Base-by-base conservation (phyloP, 2,113 vertebrate species). In the Phocoena sinus region DNA sequence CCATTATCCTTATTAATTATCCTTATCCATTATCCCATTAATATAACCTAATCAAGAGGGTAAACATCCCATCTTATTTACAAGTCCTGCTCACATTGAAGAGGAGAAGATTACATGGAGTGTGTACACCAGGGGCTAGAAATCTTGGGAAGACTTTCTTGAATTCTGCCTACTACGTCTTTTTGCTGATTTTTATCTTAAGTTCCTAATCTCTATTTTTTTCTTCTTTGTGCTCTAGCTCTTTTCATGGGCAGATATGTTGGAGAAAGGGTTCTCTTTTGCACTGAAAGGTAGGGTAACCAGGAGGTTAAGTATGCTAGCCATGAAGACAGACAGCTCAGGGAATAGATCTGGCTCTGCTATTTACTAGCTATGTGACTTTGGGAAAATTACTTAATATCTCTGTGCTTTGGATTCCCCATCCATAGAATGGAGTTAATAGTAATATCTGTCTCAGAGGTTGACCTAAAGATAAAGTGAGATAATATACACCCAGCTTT, bases 121-220 rank as follows among this genome's bases (percentile, higher is more conserved):
- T 25, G 15, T 5, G 0, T 50, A 17, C 4, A 50, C 0, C 2
- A 33, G 2, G 8, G 21, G 8, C 3, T 28, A 3, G 18, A 31
- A 26, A 73, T 65, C 20, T 15, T 11, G 73, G 21, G 14, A 18
- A 14, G 0, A 5, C 21, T n/a, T 47, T 8, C 17, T 38, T 31
- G 58, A 90, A 60, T 58, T 89, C 28, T 60, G 36, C 56, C 65
- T 56, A 14, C 13, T 47, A 44, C 1, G 28, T 47, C 25, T 90
- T 85, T 36, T 20, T 9, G 9, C 31, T 67, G 56, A 50, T 60
- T 21, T 56, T 71, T 67, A 12, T 7, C 36, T 38, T 25, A 65
- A 62, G 25, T 47, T 60, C 1, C 4, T 33, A 41, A 25, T 82
- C 8, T 63, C 38, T 62, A 0, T 33, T 21, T 56, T 56, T 88